phyloP scores from a whole-genome alignment of 1,140 invertebrate species.

The Drosophila seguyi region DNA sequence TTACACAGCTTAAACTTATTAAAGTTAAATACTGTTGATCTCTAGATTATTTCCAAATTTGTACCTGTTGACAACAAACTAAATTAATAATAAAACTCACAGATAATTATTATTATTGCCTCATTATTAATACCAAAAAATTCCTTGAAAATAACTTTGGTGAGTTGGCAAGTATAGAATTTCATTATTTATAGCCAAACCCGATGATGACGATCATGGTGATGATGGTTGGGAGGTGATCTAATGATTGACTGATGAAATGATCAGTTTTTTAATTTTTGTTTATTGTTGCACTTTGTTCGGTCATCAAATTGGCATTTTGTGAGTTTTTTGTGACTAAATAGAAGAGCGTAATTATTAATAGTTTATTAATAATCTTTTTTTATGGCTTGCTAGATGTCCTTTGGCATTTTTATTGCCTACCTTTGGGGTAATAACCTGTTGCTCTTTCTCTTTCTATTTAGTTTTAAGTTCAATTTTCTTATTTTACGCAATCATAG shows the following conservation, averaged over 20 bases:
- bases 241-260: conserved; percentile 37
- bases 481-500: conserved; percentile 61
- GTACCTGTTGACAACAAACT: not conserved
- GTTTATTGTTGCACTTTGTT: conserved; percentile 15
- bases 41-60: not conserved
- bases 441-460: not conserved
- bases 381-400: conserved; percentile 17
- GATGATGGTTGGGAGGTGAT: conserved; percentile 6
- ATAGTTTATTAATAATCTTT: conserved; percentile 3
- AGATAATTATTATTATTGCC: not conserved
- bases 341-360: conserved; percentile 16
- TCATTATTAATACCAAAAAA: conserved; percentile 20
- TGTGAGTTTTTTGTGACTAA: conserved; percentile 8
- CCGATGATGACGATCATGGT: conserved; percentile 1
- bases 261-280: conserved; percentile 15
- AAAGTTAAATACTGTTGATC: no score
- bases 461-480: not conserved
- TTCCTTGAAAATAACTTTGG: conserved; percentile 23
- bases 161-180: conserved; percentile 3
- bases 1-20: not conserved
- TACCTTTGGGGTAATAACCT: conserved; percentile 46
- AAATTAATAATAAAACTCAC: not conserved
- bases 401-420: no score
- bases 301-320: conserved; percentile 30
- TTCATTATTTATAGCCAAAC: conserved; percentile 24